Evolutionary conservation across 2,888 invertebrate genomes (phyloP), one percentile per base, ranked within the genome.

Genomic region (Cyaniris semiargus): DNA sequence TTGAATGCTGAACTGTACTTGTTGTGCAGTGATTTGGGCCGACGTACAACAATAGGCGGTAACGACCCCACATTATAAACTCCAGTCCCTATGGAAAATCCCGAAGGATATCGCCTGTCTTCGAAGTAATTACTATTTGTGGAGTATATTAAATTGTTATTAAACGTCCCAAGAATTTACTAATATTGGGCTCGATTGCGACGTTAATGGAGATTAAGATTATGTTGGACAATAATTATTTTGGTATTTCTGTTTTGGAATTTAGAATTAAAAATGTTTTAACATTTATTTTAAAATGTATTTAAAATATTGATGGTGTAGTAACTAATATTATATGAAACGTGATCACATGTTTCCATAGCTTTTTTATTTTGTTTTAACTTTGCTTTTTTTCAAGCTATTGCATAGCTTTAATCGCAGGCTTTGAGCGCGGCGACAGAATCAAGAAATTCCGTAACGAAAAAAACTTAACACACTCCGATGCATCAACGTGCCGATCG

Each of bases 1-100:
- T 76, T 76, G 70, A 74, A 74, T 74, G 34, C 70, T 38, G 48
- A 75, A 77, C 76, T 76, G 70, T 76, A 77, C 78, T 70, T 53
- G 77, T 80, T 79, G 79, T 80, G 78, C 77, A 80, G 77, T 79
- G 77, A 78, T 80, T 78, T 76, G 78, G 76, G 77, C 70, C 77
- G 80, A 79, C 79, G 80, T 79, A 77, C 76, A 79, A 82, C 80
- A 81, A 82, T 82, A 74, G 80, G 80, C 81, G 77, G 79, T 80
- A 81, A 80, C 80, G 79, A 81, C 77, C 79, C 71, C 56, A 76
- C 78, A 80, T 80, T 79, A 80, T 80, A 78, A 78, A 77, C 79
- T 78, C 76, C 76, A 77, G 79, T 78, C 77, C 78, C 34, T 70
- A 44, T 76, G 34, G 53, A 71, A 34, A 56, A 76, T 71, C 76